A percentile compares a stretch with the other conserved stretches of the same genome.
Conservation (phyloP, 1,140 invertebrate species). For the Armadillidium nasatum region DNA sequence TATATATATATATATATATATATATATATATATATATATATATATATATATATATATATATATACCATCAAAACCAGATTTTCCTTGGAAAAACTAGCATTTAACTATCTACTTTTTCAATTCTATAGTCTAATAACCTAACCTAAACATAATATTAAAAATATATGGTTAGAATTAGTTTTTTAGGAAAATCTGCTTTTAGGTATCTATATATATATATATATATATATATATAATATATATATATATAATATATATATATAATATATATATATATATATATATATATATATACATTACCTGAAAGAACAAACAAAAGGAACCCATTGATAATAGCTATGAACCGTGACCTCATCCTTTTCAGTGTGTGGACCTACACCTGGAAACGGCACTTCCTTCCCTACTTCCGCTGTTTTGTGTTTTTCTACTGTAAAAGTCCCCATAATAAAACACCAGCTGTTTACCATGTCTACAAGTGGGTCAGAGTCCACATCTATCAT, state of each 20-base stretch:
- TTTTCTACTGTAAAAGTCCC: constrained; percentile 56
- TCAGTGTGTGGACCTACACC: constrained; percentile 49
- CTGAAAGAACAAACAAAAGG: constrained; percentile 50
- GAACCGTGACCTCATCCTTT: constrained; percentile 34
- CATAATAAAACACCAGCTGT: constrained; percentile 54
- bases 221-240: not conserved
- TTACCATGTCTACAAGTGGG: constrained; percentile 53
- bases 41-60: not conserved
- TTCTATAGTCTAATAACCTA: too few relatives aligned
- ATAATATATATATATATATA: not conserved
- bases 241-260: constrained; percentile 8
- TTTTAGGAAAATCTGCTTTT: too few relatives aligned
- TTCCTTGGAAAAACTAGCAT: too few relatives aligned
- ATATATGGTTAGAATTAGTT: too few relatives aligned
- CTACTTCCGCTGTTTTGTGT: constrained; percentile 31
- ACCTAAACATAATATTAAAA: too few relatives aligned
- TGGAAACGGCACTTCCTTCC: constrained; percentile 45
- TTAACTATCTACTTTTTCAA: too few relatives aligned
- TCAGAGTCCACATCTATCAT: constrained; percentile 66
- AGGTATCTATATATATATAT: constrained; percentile 28
- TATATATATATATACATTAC: constrained; percentile 30
- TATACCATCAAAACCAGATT: too few relatives aligned
- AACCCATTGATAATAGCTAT: constrained; percentile 52
- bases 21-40: constrained; percentile 4
- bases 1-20: not conserved